Evolutionary conservation across 1,140 invertebrate genomes (phyloP).

Genomic region (Aphelenchoides besseyi): DNA sequence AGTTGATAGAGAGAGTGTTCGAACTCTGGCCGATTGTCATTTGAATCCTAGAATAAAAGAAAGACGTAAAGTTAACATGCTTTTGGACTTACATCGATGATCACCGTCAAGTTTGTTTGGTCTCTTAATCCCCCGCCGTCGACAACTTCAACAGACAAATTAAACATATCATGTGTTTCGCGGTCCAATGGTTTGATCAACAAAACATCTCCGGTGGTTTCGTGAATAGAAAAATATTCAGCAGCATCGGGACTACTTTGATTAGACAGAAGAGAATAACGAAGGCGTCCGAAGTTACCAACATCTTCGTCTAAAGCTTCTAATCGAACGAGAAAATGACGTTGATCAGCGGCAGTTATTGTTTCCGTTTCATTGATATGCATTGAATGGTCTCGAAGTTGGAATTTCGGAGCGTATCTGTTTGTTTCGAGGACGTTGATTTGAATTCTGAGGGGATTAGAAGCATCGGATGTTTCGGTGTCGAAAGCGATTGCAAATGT

Average conservation of each 20-base stretch:
- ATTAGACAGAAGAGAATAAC: constrained; percentile 9
- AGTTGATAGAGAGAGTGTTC: constrained; percentile 38
- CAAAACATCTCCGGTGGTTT: constrained; percentile 27
- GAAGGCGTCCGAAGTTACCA: constrained; percentile 30
- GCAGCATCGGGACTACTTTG: constrained; percentile 20
- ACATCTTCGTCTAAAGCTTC: constrained; percentile 38
- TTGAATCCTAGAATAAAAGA: constrained; percentile 71
- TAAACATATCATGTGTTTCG: constrained; percentile 75
- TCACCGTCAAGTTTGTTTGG: constrained; percentile 25
- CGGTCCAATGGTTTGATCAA: constrained; percentile 71
- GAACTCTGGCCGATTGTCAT: constrained; percentile 69
- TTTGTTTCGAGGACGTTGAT: not conserved
- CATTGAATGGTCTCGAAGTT: constrained; percentile 9
- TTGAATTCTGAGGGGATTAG: constrained; percentile 24
- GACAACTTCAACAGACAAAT: constrained; percentile 80
- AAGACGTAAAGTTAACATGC: constrained; percentile 21
- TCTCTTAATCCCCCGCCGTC: constrained; percentile 71
- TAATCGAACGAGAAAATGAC: constrained; percentile 32
- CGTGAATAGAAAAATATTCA: constrained; percentile 34
- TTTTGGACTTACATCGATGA: constrained; percentile 15
- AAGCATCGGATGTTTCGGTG: constrained; percentile 11
- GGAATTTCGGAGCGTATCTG: constrained; percentile 32
- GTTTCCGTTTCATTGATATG: constrained; percentile 33
- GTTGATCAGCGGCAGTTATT: constrained; percentile 15
- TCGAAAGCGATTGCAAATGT: constrained; percentile 40